Conservation (phyloP, 2,797 vertebrate species). For the Myotis daubentonii region DNA sequence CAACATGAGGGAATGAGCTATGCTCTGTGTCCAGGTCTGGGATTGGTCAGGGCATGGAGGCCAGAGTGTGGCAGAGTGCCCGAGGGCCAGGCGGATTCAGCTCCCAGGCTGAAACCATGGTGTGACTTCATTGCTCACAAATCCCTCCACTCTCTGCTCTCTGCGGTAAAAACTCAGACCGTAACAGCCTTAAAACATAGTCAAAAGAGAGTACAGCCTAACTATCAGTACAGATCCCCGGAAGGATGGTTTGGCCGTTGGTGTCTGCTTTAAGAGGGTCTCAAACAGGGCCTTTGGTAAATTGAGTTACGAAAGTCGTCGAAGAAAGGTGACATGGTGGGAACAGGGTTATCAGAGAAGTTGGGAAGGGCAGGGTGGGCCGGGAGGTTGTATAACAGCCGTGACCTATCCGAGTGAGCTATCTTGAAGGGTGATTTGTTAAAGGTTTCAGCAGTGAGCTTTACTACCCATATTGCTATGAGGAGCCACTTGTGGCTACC, state of each 20-base stretch:
- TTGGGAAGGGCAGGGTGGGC: background rate
- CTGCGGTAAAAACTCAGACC: background rate
- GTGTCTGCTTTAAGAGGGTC: background rate
- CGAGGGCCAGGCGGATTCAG: rapidly evolving
- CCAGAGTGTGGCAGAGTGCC: background rate
- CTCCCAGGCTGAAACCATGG: background rate
- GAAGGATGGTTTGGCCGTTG: background rate
- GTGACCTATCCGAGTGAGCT: background rate
- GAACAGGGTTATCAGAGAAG: background rate
- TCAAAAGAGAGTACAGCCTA: background rate
- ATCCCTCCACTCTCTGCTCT: background rate
- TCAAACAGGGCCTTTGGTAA: background rate
- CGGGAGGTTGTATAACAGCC: too few species aligned
- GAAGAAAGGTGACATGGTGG: background rate
- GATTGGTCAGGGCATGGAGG: background rate
- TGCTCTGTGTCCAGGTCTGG: background rate
- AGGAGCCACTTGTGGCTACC: background rate
- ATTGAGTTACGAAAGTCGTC: background rate
- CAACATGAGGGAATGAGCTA: background rate
- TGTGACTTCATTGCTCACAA: background rate
- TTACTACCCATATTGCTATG: background rate
- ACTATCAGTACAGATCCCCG: background rate
- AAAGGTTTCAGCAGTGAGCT: background rate
- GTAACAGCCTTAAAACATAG: background rate
- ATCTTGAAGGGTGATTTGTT: background rate